These are phyloP conservation scores for Acyrthosiphon pisum DNA, from an alignment of 1,140 invertebrate genomes.

Conservation along the genomic window DNA sequence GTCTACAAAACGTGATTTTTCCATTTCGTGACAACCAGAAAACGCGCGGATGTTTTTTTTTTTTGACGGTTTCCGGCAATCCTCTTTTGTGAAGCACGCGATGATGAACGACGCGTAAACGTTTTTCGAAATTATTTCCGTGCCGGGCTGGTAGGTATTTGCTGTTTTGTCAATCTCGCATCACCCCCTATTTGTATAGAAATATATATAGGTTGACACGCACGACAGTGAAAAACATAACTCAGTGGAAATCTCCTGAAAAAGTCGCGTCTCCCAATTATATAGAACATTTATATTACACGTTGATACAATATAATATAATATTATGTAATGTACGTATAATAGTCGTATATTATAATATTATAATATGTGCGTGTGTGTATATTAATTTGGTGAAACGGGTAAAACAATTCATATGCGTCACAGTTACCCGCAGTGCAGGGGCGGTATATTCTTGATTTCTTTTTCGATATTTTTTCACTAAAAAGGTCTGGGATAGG, in stretches of 20 bases:
- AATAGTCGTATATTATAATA: no score
- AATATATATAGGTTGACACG: neutral
- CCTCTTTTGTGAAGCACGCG: neutral
- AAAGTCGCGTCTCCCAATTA: neutral
- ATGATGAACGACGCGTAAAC: conserved; percentile 13
- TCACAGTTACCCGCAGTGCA: no score
- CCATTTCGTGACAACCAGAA: neutral
- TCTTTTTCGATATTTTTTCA: neutral
- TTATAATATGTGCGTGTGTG: no score
- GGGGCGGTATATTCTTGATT: neutral
- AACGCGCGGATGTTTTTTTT: neutral
- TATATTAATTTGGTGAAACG: neutral
- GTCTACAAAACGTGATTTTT: neutral
- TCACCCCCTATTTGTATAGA: neutral
- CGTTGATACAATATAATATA: neutral
- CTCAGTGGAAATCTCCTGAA: neutral
- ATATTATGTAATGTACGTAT: no score
- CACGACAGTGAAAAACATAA: neutral
- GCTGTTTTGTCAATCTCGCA: neutral
- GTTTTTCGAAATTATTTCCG: conserved; percentile 12
- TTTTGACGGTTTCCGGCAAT: neutral
- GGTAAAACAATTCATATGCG: neutral
- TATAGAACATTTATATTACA: neutral
- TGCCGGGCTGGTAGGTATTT: neutral
- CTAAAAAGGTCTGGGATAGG: neutral